Evolutionary conservation across 2,113 vertebrate genomes (phyloP), one percentile per base, ranked within the genome.

Genomic region (Nothobranchius furzeri): DNA sequence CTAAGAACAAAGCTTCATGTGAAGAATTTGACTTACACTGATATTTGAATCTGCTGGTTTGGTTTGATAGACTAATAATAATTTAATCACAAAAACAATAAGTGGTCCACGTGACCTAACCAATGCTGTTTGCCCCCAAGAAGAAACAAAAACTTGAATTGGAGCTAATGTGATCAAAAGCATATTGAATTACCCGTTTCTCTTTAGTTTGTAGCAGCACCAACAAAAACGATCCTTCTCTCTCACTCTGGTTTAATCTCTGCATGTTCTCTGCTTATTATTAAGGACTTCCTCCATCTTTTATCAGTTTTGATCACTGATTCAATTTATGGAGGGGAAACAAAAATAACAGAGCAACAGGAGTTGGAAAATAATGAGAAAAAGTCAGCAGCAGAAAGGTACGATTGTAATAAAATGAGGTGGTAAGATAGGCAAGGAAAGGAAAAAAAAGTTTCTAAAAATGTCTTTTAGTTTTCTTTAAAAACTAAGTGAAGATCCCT

Each of bases 271-370:
- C 46, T 72, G 30, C 68, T 59, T 72, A 56, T 63, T 74, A 76
- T 68, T 76, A 48, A 72, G 46, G 59, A 60, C 62, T 70, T 61
- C 53, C 13, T 11, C 59, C 40, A 37, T 73, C 20, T 68, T 57
- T 67, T 54, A 70, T 74, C 60, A 57, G 5, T 80, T 75, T 82
- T 83, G 64, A 89, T 81, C 60, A 50, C 24, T 48, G 55, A 73
- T 75, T 72, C 36, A 40, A 49, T 72, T 79, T 68, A 68, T 63
- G 54, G 46, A 47, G 57, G 14, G 20, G 12, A 60, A 40, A 70
- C 51, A 56, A 69, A 81, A 75, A 83, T 46, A 61, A 70, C 3
- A 11, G 46, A 52, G 53, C 12, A 45, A 30, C 12, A 40, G 46
- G 43, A 76, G 42, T 17, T 53, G 12, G 49, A 49, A 67, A 70